Conservation (phyloP, 2,113 vertebrate species). For the Eclectus roratus region DNA sequence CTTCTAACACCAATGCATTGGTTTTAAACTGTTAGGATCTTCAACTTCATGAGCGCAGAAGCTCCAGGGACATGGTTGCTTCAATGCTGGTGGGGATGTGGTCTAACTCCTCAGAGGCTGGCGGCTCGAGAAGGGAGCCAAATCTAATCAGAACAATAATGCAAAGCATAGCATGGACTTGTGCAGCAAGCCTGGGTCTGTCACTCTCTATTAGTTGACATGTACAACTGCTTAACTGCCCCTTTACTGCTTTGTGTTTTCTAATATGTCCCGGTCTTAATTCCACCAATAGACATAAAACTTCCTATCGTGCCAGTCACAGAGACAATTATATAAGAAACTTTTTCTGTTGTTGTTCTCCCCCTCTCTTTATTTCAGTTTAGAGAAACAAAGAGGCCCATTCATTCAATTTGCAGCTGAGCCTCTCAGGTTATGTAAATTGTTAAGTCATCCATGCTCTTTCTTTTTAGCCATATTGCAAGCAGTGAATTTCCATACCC, state of each 20-base stretch:
- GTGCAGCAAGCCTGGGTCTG: neutral
- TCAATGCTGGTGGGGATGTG: neutral
- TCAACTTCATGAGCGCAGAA: neutral
- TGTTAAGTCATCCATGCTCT: conserved; percentile 64
- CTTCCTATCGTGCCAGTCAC: neutral
- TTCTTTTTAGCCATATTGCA: conserved; percentile 32
- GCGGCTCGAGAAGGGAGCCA: neutral
- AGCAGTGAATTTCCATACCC: conserved; percentile 54
- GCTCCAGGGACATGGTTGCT: neutral
- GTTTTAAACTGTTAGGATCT: neutral
- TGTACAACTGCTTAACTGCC: neutral
- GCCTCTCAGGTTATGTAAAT: conserved; percentile 63
- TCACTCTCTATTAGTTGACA: neutral
- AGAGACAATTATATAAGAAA: conserved; percentile 4
- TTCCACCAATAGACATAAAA: conserved; percentile 21
- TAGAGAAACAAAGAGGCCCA: conserved; percentile 17
- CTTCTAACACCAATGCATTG: rapidly evolving
- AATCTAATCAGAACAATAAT: neutral
- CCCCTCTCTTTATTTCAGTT: neutral
- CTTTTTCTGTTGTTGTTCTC: neutral
- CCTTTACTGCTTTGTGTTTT: conserved; percentile 10
- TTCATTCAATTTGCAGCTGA: conserved; percentile 46
- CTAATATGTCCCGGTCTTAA: neutral
- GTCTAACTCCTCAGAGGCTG: neutral
- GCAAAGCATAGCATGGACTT: neutral